Evolutionary conservation across 2,888 invertebrate genomes (phyloP), one percentile per base, ranked within the genome.

Genomic region (Strigamia transsilvanica): DNA sequence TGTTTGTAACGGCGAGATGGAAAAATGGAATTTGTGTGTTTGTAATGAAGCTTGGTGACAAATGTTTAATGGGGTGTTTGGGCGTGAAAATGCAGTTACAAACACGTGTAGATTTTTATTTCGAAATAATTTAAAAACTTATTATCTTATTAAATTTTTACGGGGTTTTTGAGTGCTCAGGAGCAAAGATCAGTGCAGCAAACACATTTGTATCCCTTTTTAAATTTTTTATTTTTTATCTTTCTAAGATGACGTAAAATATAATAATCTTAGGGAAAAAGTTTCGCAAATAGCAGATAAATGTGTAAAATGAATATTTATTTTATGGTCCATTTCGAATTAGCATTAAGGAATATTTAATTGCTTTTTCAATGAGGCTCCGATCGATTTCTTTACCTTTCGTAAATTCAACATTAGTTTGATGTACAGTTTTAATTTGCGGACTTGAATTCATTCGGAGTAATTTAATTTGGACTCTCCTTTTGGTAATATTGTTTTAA

Each of bases 361-460:
- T 32, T 73, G 32, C 32, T 32, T 73, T 73, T 73, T 73, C 32
- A 73, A 73, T 73, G 32, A 73, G 32, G 56, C n/a, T 56, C 9
- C n/a, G 56, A 56, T 56, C 56, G 56, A 56, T 56, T 73, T 73
- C 27, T 73, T 73, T 73, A 1, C 9, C 51, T 15, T 32, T n/a
- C 13, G 27, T 32, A 32, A 32, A 73, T 27, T 73, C 73, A 9
- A 56, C n/a, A 56, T 56, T 56, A 56, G 56, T 56, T 56, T 56
- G 56, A 73, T 73, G 27, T 32, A 27, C 73, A 73, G 15, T 73
- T 73, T 73, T 73, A 73, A 73, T 73, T 73, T 73, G 32, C 73
- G 27, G 27, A 73, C 32, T 27, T 13, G 73, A 23, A 61, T 61
- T 61, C 61, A 61, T 61, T 73, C 13, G 32, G 13, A 32, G 32